Percentiles rank a stretch among this genome's conserved stretches.
Evolutionary conservation across 2,113 vertebrate species (phyloP).

Genomic region (Semnornis frantzii): DNA sequence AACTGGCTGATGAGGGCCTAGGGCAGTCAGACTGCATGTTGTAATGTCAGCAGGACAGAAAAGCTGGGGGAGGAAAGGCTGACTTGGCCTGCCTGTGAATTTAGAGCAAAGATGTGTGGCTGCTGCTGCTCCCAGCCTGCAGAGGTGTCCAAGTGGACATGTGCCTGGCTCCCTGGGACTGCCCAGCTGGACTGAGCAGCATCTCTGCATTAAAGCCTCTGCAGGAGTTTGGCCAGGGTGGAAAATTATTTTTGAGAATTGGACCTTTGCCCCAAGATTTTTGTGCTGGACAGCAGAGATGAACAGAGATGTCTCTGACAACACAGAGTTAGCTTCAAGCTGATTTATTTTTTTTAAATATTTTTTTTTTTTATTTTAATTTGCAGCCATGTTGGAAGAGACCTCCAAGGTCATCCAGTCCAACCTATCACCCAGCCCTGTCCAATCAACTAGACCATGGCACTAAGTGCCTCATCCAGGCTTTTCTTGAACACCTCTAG

Average conservation of each 20-base stretch:
- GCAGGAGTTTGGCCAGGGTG: neutral
- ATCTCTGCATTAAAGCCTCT: neutral
- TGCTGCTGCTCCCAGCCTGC: neutral
- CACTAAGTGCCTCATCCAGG: too few relatives aligned
- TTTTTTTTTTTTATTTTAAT: neutral
- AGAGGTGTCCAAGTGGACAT: fast-evolving
- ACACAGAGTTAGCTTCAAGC: neutral
- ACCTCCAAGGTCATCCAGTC: too few relatives aligned
- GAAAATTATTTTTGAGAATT: neutral
- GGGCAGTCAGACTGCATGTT: neutral
- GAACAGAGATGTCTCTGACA: neutral
- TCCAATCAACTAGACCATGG: too few relatives aligned
- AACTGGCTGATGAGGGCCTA: neutral
- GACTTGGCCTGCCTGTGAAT: neutral
- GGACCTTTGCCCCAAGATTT: neutral
- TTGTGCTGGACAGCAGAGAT: neutral
- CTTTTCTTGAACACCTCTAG: too few relatives aligned
- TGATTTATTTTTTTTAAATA: neutral
- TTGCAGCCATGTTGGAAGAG: too few relatives aligned
- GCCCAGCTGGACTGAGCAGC: neutral
- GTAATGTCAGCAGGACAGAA: neutral
- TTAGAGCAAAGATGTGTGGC: neutral
- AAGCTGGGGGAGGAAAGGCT: neutral
- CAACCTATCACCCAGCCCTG: too few relatives aligned
- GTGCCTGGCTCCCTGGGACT: neutral